Base-by-base conservation (phyloP, 1,140 invertebrate genomes). In the Drosophila setifemur region DNA sequence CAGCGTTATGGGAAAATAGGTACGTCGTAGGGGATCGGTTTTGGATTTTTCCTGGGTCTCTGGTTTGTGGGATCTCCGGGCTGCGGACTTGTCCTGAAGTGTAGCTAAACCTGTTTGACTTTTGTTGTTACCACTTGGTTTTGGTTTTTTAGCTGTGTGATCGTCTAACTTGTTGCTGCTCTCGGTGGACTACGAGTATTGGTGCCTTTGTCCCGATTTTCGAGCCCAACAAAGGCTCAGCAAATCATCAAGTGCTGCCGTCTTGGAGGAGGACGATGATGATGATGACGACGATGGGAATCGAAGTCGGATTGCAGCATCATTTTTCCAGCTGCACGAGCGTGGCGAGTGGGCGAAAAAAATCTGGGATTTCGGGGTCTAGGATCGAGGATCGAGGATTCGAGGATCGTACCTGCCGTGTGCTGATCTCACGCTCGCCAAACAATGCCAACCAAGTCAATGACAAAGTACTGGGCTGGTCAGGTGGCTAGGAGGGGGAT, bases 71-170 rank as follows among this genome's bases (percentile, higher is more conserved):
- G 37, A 40, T 43, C 19, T 50, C 39, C 25, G 28, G 19, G 33
- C 39, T n/a, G 55, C n/a, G n/a, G n/a, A 54, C 58, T 53, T 69
- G 63, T 31, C 50, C 48, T 75, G 64, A 37, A 72, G 72, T 73
- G 67, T 82, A 82, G 73, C 47, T 86, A 86, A 86, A 86, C 81
- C 81, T 86, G 81, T 86, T 86, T 86, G 81, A 86, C 81, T 86
- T 76, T 86, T 76, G 63, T 86, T 87, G 54, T 83, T 73, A 48
- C 31, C 31, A 42, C 44, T n/a, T 60, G 55, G 47, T 55, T 63
- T 71, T 48, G 55, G 54, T 63, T 53, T 52, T 63, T 66, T 73
- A 50, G 39, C 39, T 49, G 39, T 60, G 49, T 64, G 69, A 39
- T 72, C 47, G 19, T 57, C 71, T 54, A 54, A 72, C 53, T 75